Conservation (phyloP, 2,888 invertebrate genomes). For the Lysandra bellargus region DNA sequence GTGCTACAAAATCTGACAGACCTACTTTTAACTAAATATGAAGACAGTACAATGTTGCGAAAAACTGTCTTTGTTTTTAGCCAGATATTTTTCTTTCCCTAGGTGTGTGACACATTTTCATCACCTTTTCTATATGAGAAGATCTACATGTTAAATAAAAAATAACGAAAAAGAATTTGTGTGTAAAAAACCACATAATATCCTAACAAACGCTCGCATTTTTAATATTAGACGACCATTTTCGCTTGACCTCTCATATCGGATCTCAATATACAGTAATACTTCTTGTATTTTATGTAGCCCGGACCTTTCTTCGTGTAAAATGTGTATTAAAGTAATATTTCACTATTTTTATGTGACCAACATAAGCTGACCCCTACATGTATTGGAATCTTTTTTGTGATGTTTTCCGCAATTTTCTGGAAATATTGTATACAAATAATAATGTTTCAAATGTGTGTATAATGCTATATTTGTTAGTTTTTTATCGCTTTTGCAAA, state of each 20-base stretch:
- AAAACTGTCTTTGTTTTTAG: too few relatives aligned
- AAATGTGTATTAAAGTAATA: slow-evolving; percentile 21
- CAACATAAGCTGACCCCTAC: background rate
- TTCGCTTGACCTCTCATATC: background rate
- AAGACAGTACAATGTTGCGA: too few relatives aligned
- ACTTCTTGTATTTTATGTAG: slow-evolving; percentile 1
- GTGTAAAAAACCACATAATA: background rate
- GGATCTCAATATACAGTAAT: slow-evolving; percentile 6
- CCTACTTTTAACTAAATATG: too few relatives aligned
- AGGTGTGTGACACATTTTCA: background rate
- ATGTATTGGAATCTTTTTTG: background rate
- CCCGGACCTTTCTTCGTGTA: slow-evolving; percentile 1
- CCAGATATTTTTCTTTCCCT: background rate
- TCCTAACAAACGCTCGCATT: background rate
- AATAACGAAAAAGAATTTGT: background rate
- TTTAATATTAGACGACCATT: background rate
- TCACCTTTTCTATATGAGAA: background rate
- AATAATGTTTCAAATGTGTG: background rate
- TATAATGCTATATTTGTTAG: background rate
- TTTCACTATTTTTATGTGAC: slow-evolving; percentile 3
- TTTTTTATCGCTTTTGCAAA: background rate
- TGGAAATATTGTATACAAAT: background rate
- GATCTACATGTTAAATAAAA: background rate
- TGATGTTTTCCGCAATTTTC: background rate
- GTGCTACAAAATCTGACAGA: too few relatives aligned